phyloP scores from a whole-genome alignment of 2,888 invertebrate species.

The Philaethria dido region DNA sequence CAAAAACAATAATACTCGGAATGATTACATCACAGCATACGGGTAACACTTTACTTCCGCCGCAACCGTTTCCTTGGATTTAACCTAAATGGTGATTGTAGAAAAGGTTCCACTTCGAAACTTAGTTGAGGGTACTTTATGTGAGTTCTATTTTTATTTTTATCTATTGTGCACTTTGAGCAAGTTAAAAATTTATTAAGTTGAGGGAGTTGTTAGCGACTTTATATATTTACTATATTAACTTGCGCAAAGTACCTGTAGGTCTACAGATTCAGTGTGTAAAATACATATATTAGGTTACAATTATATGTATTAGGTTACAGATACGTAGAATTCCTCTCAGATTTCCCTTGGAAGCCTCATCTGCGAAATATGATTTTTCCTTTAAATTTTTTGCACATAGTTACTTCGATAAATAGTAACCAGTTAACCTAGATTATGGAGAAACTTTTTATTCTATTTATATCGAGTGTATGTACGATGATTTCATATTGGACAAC shows the following conservation, averaged over 20 bases:
- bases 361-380: too few species aligned
- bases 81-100: constrained; percentile 26
- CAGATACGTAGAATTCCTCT: too few species aligned
- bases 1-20: not conserved
- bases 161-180: not conserved
- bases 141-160: constrained; percentile 28
- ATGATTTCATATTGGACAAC: too few species aligned
- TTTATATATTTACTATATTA: not conserved
- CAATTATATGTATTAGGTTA: too few species aligned
- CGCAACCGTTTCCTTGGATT: not conserved
- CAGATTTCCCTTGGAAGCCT: too few species aligned
- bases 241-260: not conserved
- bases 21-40: constrained; percentile 10
- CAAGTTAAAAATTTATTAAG: constrained; percentile 18
- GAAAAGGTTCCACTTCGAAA: constrained; percentile 29
- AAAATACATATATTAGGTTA: too few species aligned
- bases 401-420: not conserved
- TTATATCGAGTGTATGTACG: too few species aligned
- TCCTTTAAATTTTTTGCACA: not conserved
- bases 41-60: not conserved
- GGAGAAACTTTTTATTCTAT: too few species aligned
- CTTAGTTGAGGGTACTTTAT: constrained; percentile 26
- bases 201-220: not conserved
- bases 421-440: not conserved
- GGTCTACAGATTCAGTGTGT: too few species aligned